These are phyloP conservation scores for Megalopta genalis DNA, from an alignment of 1,140 invertebrate genomes.

Conservation along the genomic window DNA sequence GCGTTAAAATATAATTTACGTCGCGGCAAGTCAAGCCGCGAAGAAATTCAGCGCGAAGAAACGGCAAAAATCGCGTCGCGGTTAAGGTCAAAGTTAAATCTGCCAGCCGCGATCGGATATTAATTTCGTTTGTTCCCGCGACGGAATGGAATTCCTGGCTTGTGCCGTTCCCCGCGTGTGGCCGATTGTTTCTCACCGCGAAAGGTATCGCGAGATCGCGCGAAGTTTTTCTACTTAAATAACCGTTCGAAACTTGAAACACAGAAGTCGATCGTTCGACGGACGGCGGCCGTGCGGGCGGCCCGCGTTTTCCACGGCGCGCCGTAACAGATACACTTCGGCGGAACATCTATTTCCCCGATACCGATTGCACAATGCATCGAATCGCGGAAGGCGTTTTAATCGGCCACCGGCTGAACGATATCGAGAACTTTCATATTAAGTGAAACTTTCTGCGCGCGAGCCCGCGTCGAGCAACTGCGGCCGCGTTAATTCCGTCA, in stretches of 20 bases:
- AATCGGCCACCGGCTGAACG: neutral
- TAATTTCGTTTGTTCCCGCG: no score
- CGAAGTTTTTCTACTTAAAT: neutral
- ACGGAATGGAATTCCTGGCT: no score
- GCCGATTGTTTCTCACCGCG: neutral
- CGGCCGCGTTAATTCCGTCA: neutral
- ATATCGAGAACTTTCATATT: conserved; percentile 3
- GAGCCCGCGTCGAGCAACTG: neutral
- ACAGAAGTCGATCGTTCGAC: neutral
- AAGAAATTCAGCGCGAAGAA: no score
- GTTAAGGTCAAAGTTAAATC: no score
- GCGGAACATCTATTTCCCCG: neutral
- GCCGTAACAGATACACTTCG: neutral
- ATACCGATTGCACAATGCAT: neutral
- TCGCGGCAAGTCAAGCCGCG: no score
- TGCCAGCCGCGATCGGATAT: no score
- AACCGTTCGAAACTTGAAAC: conserved; percentile 4
- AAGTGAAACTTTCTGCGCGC: neutral
- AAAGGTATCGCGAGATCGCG: neutral
- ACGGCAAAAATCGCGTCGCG: no score
- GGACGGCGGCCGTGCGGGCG: no score
- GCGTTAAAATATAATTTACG: no score
- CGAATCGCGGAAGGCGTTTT: neutral
- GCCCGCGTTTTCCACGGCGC: no score
- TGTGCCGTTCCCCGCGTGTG: neutral